A percentile compares a stretch with the other conserved stretches of the same genome.
Evolutionary conservation across 2,888 invertebrate species (phyloP).

Genomic region (Sesia apiformis): DNA sequence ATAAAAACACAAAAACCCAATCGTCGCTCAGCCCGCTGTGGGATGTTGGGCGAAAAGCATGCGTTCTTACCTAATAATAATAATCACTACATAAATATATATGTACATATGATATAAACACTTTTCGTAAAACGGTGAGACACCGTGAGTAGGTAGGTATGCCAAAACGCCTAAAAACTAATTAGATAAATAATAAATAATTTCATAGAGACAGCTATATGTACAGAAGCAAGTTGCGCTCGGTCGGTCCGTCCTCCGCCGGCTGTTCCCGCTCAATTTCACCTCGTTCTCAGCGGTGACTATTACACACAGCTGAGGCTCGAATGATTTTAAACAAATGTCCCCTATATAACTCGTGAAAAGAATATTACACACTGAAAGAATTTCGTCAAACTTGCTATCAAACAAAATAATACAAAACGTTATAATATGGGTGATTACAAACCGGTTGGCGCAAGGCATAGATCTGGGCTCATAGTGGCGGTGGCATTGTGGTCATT

Average conservation of each 20-base stretch:
- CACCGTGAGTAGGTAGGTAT: too few species aligned
- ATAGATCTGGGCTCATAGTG: too few species aligned
- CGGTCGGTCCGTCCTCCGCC: conserved; percentile 17
- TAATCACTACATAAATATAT: conserved; percentile 10
- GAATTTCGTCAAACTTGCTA: too few species aligned
- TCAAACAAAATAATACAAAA: too few species aligned
- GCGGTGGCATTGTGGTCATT: too few species aligned
- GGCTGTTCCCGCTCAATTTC: conserved; percentile 6
- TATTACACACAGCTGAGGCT: conserved; percentile 27
- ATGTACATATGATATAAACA: too few species aligned
- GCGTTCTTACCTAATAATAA: conserved; percentile 5
- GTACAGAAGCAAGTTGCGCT: conserved; percentile 65
- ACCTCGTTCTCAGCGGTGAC: conserved; percentile 12
- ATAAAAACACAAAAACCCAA: conserved; percentile 1
- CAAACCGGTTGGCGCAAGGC: too few species aligned
- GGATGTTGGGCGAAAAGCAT: conserved; percentile 5
- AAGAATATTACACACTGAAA: too few species aligned
- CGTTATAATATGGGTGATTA: too few species aligned
- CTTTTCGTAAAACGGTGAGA: too few species aligned
- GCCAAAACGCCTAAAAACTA: conserved; percentile 29
- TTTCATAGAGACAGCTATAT: conserved; percentile 60
- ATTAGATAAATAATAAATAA: conserved; percentile 68
- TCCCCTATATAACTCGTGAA: too few species aligned
- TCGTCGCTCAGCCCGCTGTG: conserved; percentile 14
- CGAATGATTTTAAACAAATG: conserved; percentile 32